These are phyloP conservation scores for Pantherophis vulpinus DNA, from an alignment of 2,797 vertebrate genomes.

Conservation along the genomic window DNA sequence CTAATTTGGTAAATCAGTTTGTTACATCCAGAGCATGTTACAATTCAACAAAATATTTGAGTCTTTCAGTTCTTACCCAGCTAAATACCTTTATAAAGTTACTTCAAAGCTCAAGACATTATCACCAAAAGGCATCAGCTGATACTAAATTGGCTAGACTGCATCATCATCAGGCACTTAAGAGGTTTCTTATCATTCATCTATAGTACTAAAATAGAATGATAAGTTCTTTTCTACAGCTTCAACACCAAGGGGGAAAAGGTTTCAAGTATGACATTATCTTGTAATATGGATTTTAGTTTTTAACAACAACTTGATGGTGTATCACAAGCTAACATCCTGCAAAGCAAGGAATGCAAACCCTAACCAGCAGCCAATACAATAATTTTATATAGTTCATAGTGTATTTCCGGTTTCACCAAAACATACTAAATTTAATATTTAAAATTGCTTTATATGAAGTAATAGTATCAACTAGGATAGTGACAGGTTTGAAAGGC, in stretches of 20 bases:
- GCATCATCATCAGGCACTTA: conserved; percentile 45
- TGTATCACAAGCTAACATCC: not conserved
- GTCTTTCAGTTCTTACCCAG: conserved; percentile 48
- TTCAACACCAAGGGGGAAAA: conserved; percentile 43
- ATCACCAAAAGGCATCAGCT: conserved; percentile 62
- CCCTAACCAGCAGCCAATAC: conserved; percentile 15
- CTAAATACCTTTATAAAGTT: conserved; percentile 61
- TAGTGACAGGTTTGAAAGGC: not conserved
- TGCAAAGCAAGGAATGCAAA: not conserved
- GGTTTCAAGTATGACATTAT: conserved; percentile 63
- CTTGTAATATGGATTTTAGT: conserved; percentile 66
- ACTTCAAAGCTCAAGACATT: conserved; percentile 62
- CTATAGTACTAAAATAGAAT: conserved; percentile 55
- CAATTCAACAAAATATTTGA: conserved; percentile 51
- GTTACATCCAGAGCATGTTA: conserved; percentile 52
- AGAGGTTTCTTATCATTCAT: conserved; percentile 63
- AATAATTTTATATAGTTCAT: not conserved
- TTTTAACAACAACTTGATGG: conserved; percentile 39
- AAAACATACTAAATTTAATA: not conserved
- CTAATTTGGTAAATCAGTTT: conserved; percentile 52
- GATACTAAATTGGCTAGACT: conserved; percentile 57
- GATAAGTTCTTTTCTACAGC: conserved; percentile 61
- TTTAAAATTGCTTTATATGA: not conserved
- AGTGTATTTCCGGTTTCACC: not conserved
- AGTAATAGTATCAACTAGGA: not conserved